These are phyloP conservation scores for Yponomeuta sedellus DNA, from an alignment of 2,888 invertebrate species.

Conservation along the genomic window DNA sequence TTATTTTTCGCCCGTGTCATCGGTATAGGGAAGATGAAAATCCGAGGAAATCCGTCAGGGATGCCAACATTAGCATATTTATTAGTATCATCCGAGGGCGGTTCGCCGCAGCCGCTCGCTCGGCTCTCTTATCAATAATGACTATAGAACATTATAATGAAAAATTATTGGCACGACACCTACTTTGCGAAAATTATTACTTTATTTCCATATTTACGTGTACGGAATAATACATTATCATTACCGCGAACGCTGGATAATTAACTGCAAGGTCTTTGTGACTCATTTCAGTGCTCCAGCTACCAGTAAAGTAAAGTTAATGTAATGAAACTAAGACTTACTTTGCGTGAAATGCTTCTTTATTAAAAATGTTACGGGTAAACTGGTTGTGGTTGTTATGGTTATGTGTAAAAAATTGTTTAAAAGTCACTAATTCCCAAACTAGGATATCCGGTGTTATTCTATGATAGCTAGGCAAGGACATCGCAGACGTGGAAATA, in stretches of 20 bases:
- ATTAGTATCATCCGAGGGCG: slow-evolving; percentile 57
- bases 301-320: neutral
- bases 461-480: no score
- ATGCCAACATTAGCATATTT: slow-evolving; percentile 66
- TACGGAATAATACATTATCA: neutral
- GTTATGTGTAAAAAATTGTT: no score
- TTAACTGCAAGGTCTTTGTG: neutral
- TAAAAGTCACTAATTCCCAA: no score
- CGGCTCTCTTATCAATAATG: slow-evolving; percentile 54
- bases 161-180: slow-evolving; percentile 19
- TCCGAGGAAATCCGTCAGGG: slow-evolving; percentile 65
- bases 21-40: slow-evolving; percentile 58
- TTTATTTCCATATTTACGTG: slow-evolving; percentile 2
- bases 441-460: no score
- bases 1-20: slow-evolving; percentile 60
- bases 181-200: slow-evolving; percentile 2
- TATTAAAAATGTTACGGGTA: no score
- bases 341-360: neutral
- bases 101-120: slow-evolving; percentile 38
- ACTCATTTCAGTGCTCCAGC: neutral
- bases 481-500: no score
- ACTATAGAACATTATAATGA: slow-evolving; percentile 45
- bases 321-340: neutral
- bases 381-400: no score
- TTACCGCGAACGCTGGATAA: neutral